Evolutionary conservation across 2,888 invertebrate species (phyloP), one percentile per base, ranked within the genome.

Genomic region (Allolobophora icterica): DNA sequence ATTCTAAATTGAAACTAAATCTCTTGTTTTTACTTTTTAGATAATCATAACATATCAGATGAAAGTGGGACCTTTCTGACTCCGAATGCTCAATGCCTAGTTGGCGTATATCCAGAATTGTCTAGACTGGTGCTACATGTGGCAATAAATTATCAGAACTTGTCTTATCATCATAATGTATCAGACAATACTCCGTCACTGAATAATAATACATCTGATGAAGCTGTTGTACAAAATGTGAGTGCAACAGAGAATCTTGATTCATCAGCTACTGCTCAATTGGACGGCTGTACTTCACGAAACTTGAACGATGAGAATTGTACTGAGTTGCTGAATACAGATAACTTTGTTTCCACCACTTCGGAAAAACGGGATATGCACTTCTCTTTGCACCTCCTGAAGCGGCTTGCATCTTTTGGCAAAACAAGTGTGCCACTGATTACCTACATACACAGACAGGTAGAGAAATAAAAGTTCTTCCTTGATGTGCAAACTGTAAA

Each of bases 121-220:
- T 87, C 35, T 87, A 87, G 24, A 30, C 87, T 87, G 87, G 35
- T 87, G 87, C 87, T 87, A n/a, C 71, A 71, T n/a, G n/a, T 71
- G 30, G 71, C 71, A 71, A 71, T 71, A 71, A 71, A 71, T 71
- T 71, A 71, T n/a, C 71, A 8, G 71, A n/a, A n/a, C n/a, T 71
- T 71, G n/a, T 71, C 71, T 71, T 8, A 13, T 71, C 71, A 17
- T 71, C 71, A 71, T n/a, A 71, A 71, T 71, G 8, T 1, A n/a
- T 71, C n/a, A n/a, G 71, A n/a, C 71, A 71, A 71, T 71, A n/a
- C 71, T 71, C n/a, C 30, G 30, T 71, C n/a, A 71, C n/a, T 13
- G n/a, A 71, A 71, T 71, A 71, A n/a, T n/a, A n/a, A 71, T 17
- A 71, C 71, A 71, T 71, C 71, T 71, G n/a, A 30, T 71, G 71